Conservation (phyloP, 1,140 invertebrate genomes). For the Lucilia sericata region DNA sequence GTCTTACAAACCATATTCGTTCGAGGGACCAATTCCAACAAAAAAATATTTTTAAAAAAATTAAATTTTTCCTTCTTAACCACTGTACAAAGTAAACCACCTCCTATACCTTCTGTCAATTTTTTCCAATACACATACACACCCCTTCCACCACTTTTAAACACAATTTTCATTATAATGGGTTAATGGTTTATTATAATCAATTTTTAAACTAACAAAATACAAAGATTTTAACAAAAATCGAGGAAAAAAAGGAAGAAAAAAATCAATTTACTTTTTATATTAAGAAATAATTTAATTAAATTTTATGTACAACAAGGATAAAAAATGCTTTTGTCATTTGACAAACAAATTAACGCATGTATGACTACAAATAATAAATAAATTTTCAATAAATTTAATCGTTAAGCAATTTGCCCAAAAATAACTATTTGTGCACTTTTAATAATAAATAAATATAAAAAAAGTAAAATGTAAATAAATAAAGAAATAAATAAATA, state of each 20-base stretch:
- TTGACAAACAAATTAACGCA: background rate
- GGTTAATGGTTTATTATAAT: background rate
- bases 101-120: background rate
- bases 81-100: background rate
- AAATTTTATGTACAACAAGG: background rate
- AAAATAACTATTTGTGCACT: background rate
- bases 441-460: background rate
- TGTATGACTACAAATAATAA: background rate
- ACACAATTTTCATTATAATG: background rate
- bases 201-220: background rate
- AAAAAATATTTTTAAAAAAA: too few species aligned
- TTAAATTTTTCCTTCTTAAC: background rate
- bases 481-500: background rate
- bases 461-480: background rate
- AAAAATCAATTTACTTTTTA: background rate
- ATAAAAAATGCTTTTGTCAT: background rate
- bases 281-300: background rate
- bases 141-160: background rate
- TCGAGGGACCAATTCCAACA: too few species aligned
- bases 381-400: constrained; percentile 12
- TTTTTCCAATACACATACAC: background rate
- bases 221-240: background rate
- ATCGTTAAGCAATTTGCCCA: background rate
- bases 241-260: background rate
- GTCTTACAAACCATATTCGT: too few species aligned